These are phyloP conservation scores for Tichodroma muraria DNA, from an alignment of 2,113 vertebrate genomes.

Conservation along the genomic window DNA sequence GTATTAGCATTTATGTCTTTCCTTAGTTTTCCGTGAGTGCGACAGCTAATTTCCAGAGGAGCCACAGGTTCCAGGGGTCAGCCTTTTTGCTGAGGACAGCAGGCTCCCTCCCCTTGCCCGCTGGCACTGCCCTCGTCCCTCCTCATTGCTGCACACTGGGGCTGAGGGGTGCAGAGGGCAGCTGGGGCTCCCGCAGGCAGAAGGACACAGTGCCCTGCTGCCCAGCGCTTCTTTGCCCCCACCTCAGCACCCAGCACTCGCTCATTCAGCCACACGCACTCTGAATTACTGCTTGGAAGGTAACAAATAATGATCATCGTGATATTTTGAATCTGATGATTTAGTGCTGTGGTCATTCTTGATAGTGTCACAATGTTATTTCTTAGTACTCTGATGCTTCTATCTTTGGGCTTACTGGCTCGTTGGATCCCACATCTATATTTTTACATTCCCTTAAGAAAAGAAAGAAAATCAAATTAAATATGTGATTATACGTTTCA, in stretches of 20 bases:
- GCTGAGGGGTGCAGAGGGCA: background rate
- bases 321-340: background rate
- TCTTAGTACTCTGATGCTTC: background rate
- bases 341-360: background rate
- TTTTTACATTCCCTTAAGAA: background rate
- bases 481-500: background rate
- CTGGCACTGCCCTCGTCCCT: background rate
- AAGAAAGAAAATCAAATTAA: background rate
- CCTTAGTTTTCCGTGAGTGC: background rate
- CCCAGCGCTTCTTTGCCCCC: background rate
- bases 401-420: background rate
- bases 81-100: background rate
- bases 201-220: background rate
- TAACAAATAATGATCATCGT: background rate
- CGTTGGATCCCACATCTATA: background rate
- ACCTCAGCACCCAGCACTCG: background rate
- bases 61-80: background rate
- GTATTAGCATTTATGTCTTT: background rate
- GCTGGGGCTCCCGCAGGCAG: rapidly evolving
- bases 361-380: background rate
- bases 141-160: rapidly evolving
- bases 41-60: background rate
- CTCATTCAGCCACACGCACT: background rate
- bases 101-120: background rate
- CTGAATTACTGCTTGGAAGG: background rate